Conservation (phyloP, 2,797 vertebrate genomes). For the Anguilla pacifica region DNA sequence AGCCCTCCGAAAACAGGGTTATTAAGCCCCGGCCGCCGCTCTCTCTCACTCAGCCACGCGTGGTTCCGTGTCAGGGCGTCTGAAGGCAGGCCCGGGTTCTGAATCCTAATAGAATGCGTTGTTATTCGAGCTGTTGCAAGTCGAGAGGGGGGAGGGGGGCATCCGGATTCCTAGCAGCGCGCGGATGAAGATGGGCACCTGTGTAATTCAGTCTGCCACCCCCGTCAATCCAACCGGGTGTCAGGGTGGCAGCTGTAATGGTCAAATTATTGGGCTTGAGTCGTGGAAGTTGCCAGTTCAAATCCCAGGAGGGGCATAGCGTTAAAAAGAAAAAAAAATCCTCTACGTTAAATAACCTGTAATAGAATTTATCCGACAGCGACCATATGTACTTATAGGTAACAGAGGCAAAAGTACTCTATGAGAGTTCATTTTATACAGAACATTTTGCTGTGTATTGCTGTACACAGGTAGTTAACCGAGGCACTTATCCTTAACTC, state of each 20-base stretch:
- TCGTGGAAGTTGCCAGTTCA: neutral
- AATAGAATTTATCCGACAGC: neutral
- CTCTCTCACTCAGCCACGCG: neutral
- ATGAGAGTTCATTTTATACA: neutral
- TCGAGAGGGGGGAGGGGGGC: neutral
- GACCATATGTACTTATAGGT: too few species aligned
- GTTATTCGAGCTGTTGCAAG: neutral
- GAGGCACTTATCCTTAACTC: neutral
- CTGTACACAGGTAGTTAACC: neutral
- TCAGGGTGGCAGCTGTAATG: neutral
- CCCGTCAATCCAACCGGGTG: neutral
- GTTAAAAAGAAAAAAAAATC: neutral
- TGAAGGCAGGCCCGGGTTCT: neutral
- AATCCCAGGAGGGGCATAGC: neutral
- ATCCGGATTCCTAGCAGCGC: neutral
- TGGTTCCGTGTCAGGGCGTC: constrained; percentile 3
- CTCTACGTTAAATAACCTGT: neutral
- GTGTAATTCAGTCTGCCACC: neutral
- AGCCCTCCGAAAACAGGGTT: constrained; percentile 45
- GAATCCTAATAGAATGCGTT: neutral
- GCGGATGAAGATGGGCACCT: neutral
- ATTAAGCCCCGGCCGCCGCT: neutral
- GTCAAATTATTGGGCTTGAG: too few species aligned
- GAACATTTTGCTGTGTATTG: neutral
- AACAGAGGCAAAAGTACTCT: too few species aligned